Conservation (phyloP, 2,113 vertebrate genomes). For the Probosciger aterrimus region DNA sequence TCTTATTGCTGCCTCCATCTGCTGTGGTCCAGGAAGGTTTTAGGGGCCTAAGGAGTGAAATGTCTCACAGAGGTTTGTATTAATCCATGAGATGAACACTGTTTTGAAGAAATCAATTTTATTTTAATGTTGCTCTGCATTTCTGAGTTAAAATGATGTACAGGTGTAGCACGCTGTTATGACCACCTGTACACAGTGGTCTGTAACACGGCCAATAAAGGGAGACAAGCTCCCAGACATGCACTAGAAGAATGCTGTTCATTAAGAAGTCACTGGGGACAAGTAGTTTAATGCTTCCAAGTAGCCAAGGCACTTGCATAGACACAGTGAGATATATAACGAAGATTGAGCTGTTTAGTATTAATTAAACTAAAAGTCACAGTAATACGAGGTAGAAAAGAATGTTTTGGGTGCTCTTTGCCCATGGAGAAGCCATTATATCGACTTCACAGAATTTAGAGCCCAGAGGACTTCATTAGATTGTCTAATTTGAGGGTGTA, state of each 20-base stretch:
- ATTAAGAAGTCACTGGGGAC: conserved; percentile 8
- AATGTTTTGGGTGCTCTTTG: neutral
- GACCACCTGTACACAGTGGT: neutral
- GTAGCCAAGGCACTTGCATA: neutral
- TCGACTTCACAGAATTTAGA: neutral
- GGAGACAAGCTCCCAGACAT: neutral
- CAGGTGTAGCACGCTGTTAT: neutral
- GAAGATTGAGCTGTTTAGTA: neutral
- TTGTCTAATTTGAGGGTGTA: neutral
- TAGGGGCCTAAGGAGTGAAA: neutral
- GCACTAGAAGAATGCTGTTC: neutral
- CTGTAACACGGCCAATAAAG: neutral
- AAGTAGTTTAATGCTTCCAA: neutral
- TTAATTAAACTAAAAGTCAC: conserved; percentile 22
- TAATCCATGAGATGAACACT: neutral
- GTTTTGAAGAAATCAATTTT: neutral
- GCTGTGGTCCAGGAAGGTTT: neutral
- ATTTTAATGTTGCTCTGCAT: neutral
- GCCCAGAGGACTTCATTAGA: neutral
- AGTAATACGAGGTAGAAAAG: neutral
- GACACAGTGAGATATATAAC: neutral
- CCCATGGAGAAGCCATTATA: neutral
- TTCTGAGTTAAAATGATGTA: conserved; percentile 17
- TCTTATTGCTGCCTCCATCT: neutral
- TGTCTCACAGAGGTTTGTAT: neutral